phyloP scores from a whole-genome alignment of 2,888 invertebrate genomes.

The Philopedon plagiatum region DNA sequence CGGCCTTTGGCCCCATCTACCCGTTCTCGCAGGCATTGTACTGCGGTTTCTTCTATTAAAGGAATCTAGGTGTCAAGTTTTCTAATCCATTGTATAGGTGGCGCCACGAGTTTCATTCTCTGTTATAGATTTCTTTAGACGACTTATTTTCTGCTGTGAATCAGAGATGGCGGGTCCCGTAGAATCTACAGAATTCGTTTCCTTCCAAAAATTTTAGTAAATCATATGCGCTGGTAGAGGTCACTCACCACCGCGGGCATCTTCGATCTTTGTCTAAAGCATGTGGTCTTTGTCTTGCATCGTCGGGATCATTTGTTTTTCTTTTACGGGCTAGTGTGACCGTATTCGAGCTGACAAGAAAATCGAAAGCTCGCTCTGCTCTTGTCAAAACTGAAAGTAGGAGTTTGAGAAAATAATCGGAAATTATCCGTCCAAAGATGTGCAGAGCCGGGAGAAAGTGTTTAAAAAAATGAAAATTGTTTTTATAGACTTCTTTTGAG shows the following conservation, averaged over 20 bases:
- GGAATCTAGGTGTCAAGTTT: no score
- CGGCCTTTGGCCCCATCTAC: no score
- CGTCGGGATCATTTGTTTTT: conserved; percentile 20
- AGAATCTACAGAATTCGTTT: no score
- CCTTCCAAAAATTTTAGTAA: not conserved
- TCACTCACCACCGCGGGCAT: not conserved
- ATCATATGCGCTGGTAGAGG: not conserved
- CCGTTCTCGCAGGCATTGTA: no score
- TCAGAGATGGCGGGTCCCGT: no score
- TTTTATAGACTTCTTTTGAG: not conserved
- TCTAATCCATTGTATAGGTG: no score
- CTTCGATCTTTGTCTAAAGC: not conserved
- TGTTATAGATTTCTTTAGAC: no score
- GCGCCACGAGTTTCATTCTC: no score
- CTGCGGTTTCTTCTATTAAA: no score
- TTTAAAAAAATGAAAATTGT: not conserved
- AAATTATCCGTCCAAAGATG: conserved; percentile 26
- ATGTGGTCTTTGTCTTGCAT: not conserved
- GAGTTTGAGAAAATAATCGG: conserved; percentile 9
- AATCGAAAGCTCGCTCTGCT: conserved; percentile 28
- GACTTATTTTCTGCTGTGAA: no score
- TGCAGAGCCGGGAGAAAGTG: not conserved
- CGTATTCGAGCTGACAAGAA: conserved; percentile 34
- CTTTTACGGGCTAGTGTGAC: conserved; percentile 23
- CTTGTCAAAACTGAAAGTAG: conserved; percentile 28